These are phyloP conservation scores for Eulithis testata DNA, from an alignment of 2,888 invertebrate species.

Conservation along the genomic window DNA sequence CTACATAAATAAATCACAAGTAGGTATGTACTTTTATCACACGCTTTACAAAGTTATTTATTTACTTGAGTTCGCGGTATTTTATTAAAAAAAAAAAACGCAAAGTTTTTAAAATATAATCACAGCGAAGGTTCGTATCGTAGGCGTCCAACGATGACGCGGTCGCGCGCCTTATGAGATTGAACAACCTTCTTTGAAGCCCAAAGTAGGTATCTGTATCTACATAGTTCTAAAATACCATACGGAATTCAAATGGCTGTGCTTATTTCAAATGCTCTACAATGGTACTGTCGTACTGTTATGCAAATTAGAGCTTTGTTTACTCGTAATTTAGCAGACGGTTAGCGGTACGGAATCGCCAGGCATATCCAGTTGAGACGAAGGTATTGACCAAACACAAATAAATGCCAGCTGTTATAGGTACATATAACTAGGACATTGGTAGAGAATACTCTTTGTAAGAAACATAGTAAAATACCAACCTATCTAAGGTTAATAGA, in stretches of 20 bases:
- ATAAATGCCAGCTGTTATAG: slow-evolving; percentile 33
- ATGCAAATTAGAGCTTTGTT: slow-evolving; percentile 68
- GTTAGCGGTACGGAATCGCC: slow-evolving; percentile 44
- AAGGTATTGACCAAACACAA: slow-evolving; percentile 63
- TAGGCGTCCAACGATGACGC: slow-evolving; percentile 73
- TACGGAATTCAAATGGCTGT: slow-evolving; percentile 61
- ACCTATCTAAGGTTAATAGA: too few species aligned
- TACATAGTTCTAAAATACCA: slow-evolving; percentile 42
- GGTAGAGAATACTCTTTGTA: not conserved
- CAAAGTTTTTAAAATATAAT: slow-evolving; percentile 36
- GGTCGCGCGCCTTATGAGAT: slow-evolving; percentile 70
- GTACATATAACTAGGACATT: not conserved
- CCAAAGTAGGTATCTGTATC: slow-evolving; percentile 51
- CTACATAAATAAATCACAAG: too few species aligned
- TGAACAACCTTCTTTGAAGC: slow-evolving; percentile 53
- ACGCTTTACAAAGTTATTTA: not conserved
- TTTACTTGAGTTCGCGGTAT: slow-evolving; percentile 4
- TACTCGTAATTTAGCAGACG: slow-evolving; percentile 61
- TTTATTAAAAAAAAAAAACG: slow-evolving; percentile 19
- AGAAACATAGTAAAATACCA: not conserved
- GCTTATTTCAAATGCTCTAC: slow-evolving; percentile 54
- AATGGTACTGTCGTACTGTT: slow-evolving; percentile 59
- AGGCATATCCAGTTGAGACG: slow-evolving; percentile 40
- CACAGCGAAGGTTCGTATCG: slow-evolving; percentile 54
- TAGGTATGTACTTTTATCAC: not conserved